Conservation (phyloP, 1,140 invertebrate species). For the Tetraneura akinire region DNA sequence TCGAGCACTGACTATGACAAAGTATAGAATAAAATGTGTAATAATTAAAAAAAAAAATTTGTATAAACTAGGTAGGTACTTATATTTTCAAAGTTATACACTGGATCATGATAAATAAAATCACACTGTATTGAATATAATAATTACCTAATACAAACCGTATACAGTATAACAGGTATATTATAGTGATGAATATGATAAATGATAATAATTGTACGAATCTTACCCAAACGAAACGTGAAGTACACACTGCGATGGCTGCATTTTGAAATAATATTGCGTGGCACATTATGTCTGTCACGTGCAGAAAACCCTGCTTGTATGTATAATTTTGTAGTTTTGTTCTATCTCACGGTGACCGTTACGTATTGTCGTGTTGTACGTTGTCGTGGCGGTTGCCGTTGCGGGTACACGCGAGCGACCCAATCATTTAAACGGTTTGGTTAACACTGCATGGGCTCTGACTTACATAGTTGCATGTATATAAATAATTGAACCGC, state of each 20-base stretch:
- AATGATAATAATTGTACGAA: too few relatives aligned
- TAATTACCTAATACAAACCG: too few relatives aligned
- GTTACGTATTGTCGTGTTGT: not conserved
- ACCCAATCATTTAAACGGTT: slow-evolving; percentile 31
- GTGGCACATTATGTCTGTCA: not conserved
- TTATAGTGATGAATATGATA: too few relatives aligned
- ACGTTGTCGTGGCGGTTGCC: not conserved
- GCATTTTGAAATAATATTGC: not conserved
- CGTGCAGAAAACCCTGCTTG: not conserved
- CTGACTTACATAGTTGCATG: not conserved
- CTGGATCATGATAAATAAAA: too few relatives aligned
- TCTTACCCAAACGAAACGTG: slow-evolving; percentile 36
- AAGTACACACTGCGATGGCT: not conserved
- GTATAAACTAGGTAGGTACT: too few relatives aligned
- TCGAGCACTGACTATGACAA: too few relatives aligned
- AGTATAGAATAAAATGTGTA: too few relatives aligned
- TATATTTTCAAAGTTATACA: too few relatives aligned
- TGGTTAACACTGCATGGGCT: slow-evolving; percentile 18
- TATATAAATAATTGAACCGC: not conserved
- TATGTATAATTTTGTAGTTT: not conserved
- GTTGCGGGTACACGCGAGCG: not conserved
- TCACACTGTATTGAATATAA: too few relatives aligned
- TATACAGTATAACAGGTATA: too few relatives aligned
- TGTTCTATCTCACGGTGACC: not conserved
- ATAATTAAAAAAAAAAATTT: too few relatives aligned